Percentiles rank a stretch among this genome's conserved stretches.
Evolutionary conservation across 2,113 vertebrate genomes (phyloP).

Genomic region (Talpa occidentalis): DNA sequence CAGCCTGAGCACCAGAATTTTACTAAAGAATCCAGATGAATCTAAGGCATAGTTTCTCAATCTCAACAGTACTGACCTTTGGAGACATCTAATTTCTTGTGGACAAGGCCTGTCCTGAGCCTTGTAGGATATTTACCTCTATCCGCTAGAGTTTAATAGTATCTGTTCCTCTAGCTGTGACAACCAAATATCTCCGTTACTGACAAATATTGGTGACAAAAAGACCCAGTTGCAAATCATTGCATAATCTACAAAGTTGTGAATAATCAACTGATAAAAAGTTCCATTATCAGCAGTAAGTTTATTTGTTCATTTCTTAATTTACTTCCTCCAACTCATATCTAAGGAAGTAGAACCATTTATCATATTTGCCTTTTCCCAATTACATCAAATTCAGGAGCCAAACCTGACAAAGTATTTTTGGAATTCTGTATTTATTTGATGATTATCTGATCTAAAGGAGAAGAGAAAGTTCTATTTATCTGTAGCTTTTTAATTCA

Average conservation of each 20-base stretch:
- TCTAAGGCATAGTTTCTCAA: background rate
- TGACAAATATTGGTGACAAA: background rate
- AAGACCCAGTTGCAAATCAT: background rate
- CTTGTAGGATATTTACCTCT: background rate
- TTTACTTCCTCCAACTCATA: background rate
- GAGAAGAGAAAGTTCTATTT: background rate
- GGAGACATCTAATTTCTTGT: background rate
- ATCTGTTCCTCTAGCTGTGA: background rate
- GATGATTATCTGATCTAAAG: background rate
- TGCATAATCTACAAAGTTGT: background rate
- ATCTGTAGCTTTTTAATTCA: background rate
- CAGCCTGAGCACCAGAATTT: background rate
- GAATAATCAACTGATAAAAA: background rate
- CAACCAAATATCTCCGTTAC: background rate
- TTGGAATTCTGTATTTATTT: background rate
- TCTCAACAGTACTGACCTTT: background rate
- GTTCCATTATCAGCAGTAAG: background rate
- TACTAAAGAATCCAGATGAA: background rate
- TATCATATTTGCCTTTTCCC: background rate
- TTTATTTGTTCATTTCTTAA: slow-evolving; percentile 32
- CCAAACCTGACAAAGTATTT: background rate
- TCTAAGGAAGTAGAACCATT: background rate
- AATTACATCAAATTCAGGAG: slow-evolving; percentile 9
- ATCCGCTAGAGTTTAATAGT: background rate
- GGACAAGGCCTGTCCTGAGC: background rate